Evolutionary conservation across 2,797 vertebrate genomes (phyloP).

Genomic region (Chlorospingus flavigularis): DNA sequence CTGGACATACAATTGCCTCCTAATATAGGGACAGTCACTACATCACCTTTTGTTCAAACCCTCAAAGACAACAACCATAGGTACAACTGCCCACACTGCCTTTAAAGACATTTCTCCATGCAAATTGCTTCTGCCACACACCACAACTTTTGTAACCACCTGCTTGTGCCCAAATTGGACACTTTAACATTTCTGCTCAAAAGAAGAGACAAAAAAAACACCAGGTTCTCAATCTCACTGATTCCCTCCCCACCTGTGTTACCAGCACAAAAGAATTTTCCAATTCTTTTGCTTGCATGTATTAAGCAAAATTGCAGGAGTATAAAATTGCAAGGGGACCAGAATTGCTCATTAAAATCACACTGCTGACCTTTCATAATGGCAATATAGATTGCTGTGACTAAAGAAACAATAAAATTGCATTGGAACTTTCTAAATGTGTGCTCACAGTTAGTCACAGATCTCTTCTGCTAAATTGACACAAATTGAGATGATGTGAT

Average conservation of each 20-base stretch:
- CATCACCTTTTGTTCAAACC: neutral
- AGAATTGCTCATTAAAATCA: neutral
- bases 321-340: neutral
- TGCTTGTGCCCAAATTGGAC: accelerated
- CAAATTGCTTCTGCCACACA: neutral
- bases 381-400: neutral
- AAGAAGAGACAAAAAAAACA: neutral
- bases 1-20: neutral
- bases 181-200: neutral
- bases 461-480: neutral
- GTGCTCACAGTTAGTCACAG: neutral
- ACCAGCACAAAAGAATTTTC: neutral
- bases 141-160: neutral
- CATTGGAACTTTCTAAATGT: neutral
- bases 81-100: neutral
- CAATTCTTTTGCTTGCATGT: neutral
- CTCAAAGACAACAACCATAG: neutral
- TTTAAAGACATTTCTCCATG: neutral
- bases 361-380: conserved; percentile 17
- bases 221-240: neutral
- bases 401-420: neutral
- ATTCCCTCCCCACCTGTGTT: neutral
- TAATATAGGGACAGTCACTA: neutral
- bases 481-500: neutral
- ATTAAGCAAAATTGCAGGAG: neutral